Percentiles rank a stretch among this genome's conserved stretches.
Evolutionary conservation across 2,797 vertebrate species (phyloP).

Genomic region (Lutjanus campechanus): DNA sequence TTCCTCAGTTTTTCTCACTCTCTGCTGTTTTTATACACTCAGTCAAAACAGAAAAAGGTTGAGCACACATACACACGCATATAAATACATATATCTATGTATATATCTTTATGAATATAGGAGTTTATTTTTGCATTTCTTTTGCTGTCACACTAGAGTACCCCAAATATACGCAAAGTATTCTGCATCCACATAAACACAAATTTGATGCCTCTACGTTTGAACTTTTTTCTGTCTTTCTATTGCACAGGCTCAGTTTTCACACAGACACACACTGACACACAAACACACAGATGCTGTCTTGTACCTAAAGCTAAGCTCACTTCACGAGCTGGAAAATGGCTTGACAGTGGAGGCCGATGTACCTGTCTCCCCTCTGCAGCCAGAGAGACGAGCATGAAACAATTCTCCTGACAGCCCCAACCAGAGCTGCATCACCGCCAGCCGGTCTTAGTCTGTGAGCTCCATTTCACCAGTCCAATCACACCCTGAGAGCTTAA

Average conservation of each 20-base stretch:
- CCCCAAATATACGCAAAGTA: not conserved
- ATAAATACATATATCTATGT: not conserved
- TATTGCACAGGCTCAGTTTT: not conserved
- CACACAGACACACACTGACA: slow-evolving; percentile 13
- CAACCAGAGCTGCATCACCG: slow-evolving; percentile 46
- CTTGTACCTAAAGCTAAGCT: slow-evolving; percentile 51
- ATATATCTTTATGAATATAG: not conserved
- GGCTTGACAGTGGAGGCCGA: slow-evolving; percentile 40
- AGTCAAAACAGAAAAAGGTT: too few relatives aligned
- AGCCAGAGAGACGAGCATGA: slow-evolving; percentile 58
- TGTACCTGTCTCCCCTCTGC: slow-evolving; percentile 56
- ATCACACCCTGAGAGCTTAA: slow-evolving; percentile 42
- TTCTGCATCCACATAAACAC: not conserved
- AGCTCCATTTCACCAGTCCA: slow-evolving; percentile 52
- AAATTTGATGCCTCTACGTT: not conserved
- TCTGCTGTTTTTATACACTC: too few relatives aligned
- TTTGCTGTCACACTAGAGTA: not conserved
- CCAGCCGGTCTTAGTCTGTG: slow-evolving; percentile 40
- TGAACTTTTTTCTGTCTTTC: not conserved
- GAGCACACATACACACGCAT: not conserved
- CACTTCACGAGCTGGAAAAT: slow-evolving; percentile 53
- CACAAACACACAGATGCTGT: slow-evolving; percentile 4
- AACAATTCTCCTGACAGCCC: slow-evolving; percentile 60
- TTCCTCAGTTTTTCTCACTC: too few relatives aligned
- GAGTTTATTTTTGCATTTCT: not conserved